Conservation (phyloP, 2,113 vertebrate species). For the Xenus cinereus region DNA sequence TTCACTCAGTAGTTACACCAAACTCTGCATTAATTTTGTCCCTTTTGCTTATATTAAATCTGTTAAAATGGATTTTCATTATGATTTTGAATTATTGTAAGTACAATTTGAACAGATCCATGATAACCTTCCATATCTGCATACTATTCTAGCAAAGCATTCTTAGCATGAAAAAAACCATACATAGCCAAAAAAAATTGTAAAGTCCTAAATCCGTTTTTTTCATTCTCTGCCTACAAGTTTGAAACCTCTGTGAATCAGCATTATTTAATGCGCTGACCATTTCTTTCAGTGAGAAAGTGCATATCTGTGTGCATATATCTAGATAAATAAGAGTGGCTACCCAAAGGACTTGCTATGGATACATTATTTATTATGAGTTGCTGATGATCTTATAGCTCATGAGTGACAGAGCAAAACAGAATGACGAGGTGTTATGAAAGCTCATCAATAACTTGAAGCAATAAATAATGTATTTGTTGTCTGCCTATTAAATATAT, state of each 20-base stretch:
- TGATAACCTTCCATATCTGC: background rate
- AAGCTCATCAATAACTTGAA: constrained; percentile 67
- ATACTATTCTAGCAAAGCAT: background rate
- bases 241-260: background rate
- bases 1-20: background rate
- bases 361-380: constrained; percentile 63
- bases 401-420: constrained; percentile 58
- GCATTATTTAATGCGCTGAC: background rate
- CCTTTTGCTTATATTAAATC: background rate
- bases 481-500: background rate
- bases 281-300: background rate
- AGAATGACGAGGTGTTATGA: constrained; percentile 9
- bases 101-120: background rate
- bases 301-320: background rate
- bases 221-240: background rate
- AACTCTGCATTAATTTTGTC: background rate
- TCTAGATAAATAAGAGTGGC: background rate
- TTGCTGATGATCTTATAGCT: constrained; percentile 55
- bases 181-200: background rate
- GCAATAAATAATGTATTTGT: constrained; percentile 65
- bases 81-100: background rate
- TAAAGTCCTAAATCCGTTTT: background rate
- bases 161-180: background rate
- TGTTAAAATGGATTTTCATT: constrained; percentile 14
- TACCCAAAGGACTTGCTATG: background rate